These are phyloP conservation scores for Euphonia xanthogaster DNA, from an alignment of 2,797 vertebrate species.

Conservation along the genomic window DNA sequence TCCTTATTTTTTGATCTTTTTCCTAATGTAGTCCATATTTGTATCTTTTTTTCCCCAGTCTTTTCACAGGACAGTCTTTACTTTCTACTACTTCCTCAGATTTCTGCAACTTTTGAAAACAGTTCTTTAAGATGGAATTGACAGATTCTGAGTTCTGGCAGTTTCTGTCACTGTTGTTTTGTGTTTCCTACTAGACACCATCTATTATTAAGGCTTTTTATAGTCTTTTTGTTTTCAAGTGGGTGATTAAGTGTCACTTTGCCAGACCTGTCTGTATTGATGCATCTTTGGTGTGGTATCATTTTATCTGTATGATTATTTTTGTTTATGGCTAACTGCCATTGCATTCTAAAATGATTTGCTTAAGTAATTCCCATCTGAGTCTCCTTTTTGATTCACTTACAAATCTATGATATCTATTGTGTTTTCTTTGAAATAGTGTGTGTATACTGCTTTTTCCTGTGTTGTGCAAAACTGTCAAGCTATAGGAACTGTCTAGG, in stretches of 20 bases:
- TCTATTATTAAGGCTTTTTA: not conserved
- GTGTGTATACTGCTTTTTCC: not conserved
- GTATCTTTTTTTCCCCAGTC: not conserved
- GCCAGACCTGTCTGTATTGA: not conserved
- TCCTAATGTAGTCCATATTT: not conserved
- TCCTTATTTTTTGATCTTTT: not conserved
- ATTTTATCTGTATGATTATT: not conserved
- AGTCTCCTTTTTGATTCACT: not conserved
- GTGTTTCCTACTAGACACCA: not conserved
- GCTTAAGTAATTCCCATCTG: not conserved
- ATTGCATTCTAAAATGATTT: not conserved
- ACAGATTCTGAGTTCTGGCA: not conserved
- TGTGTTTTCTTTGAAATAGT: rapidly evolving
- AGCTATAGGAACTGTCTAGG: not conserved
- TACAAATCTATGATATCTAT: not conserved
- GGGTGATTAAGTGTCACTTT: not conserved
- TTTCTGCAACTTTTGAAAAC: not conserved
- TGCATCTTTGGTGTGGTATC: not conserved
- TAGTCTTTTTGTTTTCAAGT: not conserved
- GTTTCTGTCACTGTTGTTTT: not conserved
- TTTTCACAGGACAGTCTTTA: not conserved
- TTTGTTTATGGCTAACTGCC: not conserved
- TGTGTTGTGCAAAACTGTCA: not conserved
- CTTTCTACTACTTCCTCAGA: not conserved
- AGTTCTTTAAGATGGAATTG: not conserved